Base-by-base conservation (phyloP, 2,888 invertebrate genomes). In the Syrista parreyssii region DNA sequence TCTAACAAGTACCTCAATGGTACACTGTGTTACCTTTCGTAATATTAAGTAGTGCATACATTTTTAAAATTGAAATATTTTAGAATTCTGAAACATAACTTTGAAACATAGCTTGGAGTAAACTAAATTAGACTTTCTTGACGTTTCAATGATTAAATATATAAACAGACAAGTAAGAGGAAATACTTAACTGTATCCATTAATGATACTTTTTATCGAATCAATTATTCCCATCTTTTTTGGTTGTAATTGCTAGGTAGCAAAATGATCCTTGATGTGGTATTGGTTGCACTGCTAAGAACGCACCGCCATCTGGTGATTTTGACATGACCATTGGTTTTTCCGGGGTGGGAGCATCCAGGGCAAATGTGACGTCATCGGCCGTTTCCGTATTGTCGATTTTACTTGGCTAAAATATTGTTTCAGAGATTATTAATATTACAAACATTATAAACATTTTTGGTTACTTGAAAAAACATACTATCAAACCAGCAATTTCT, bases 201-300 rank as follows among this genome's bases (percentile, higher is more conserved):
- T 34, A 73, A 35, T 69, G 73, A 75, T 32, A 11, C 74, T 40
- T 32, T 36, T 15, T 77, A 79, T 82, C 85, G 87, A 92, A 55
- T 55, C 23, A 55, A 55, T 71, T 75, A 12, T 74, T 68, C n/a
- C 35, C 73, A 73, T 73, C 76, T 75, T 82, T 81, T 73, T 78
- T 84, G 0, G 85, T 90, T 6, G 93, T 92, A 30, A 93, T 93
- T 4, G 93, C 93, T 73, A 94, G 88, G 85, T 94, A 94, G 86
- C 93, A 93, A 87, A 94, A 94, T 1, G 93, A 93, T 9, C 93
- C 93, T 84, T 93, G 93, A 81, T 93, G 90, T 3, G 93, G 94
- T 11, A 93, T 92, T 4, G 94, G 94, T 82, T 94, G 93, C 0
- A 93, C 91, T 0, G 93, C 92, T 73, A 94, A 87, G 87, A 94